phyloP scores from a whole-genome alignment of 1,140 invertebrate genomes.

The Saccostrea glomerata region DNA sequence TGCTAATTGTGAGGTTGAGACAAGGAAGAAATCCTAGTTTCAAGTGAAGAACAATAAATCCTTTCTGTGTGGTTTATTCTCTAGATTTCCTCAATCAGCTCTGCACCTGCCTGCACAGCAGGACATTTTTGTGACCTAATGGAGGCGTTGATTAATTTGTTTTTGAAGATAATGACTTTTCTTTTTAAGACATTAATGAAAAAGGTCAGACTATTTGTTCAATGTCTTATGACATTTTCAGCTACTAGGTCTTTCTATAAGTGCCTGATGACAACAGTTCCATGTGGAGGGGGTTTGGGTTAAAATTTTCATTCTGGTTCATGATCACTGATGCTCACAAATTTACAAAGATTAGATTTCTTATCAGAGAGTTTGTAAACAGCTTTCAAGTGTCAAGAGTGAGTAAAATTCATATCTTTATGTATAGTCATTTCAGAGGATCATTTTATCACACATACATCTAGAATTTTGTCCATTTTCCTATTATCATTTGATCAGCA shows the following conservation, averaged over 20 bases:
- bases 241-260: no score
- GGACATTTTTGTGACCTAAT: neutral
- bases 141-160: constrained; percentile 3
- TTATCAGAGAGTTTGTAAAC: no score
- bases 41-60: neutral
- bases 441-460: neutral
- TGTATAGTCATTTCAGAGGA: neutral
- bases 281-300: no score
- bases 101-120: constrained; percentile 14
- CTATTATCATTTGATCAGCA: neutral
- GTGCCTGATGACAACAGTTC: no score
- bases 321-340: no score
- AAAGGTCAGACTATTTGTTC: neutral
- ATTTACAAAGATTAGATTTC: no score
- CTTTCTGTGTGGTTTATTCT: constrained; percentile 5
- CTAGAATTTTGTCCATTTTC: neutral
- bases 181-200: neutral
- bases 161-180: neutral
- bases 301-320: no score
- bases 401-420: neutral
- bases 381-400: no score
- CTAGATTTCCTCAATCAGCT: neutral
- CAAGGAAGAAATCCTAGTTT: neutral
- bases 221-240: neutral
- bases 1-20: neutral